These are phyloP conservation scores for Leucopsar rothschildi DNA, from an alignment of 2,113 vertebrate genomes.

Conservation along the genomic window DNA sequence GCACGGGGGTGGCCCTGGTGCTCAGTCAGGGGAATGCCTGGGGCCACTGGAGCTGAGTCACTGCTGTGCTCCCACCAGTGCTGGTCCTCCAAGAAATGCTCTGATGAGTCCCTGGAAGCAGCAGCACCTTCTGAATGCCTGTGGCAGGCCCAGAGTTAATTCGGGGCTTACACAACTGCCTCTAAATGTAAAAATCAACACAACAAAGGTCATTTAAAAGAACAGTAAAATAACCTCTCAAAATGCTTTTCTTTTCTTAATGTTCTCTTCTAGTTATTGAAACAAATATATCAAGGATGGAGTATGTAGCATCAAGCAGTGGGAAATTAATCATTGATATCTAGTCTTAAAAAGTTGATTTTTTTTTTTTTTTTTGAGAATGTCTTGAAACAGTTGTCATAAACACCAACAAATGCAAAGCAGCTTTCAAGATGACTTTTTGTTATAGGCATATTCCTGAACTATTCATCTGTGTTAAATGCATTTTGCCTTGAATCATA, in stretches of 20 bases:
- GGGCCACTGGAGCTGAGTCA: rapidly evolving
- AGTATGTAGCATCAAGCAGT: neutral
- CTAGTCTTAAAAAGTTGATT: neutral
- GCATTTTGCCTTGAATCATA: constrained; percentile 82
- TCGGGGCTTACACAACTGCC: neutral
- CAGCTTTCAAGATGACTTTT: constrained; percentile 78
- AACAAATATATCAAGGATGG: neutral
- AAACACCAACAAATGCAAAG: constrained; percentile 76
- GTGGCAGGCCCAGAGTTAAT: neutral
- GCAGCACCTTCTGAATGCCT: neutral
- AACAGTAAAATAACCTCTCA: neutral
- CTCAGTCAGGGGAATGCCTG: neutral
- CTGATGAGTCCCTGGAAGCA: neutral
- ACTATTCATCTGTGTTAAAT: constrained; percentile 83
- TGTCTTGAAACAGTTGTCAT: constrained; percentile 74
- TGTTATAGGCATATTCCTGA: constrained; percentile 78
- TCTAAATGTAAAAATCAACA: neutral
- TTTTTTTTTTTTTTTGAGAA: neutral
- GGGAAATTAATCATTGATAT: constrained; percentile 17
- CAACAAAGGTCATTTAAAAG: neutral
- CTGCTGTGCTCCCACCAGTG: neutral
- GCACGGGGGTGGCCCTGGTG: neutral
- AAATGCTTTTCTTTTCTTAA: neutral
- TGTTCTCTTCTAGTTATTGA: neutral
- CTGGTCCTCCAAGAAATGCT: neutral